Conservation (phyloP, 2,113 vertebrate genomes). For the Actenoides lindsayi region DNA sequence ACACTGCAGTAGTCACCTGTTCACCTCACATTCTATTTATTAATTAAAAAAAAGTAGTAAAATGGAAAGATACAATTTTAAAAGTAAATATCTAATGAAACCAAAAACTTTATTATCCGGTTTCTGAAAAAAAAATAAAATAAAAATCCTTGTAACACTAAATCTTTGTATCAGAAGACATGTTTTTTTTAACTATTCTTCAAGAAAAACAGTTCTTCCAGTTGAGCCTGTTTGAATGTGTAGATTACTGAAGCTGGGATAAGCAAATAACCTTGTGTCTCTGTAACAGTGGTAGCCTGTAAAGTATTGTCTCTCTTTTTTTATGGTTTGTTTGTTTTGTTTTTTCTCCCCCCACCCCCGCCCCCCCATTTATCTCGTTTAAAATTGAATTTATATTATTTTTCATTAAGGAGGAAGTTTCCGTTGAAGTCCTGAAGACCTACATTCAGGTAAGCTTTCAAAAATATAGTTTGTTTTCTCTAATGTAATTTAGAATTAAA, state of each 20-base stretch:
- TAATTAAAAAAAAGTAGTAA: background rate
- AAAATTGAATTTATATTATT: conserved; percentile 37
- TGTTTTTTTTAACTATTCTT: background rate
- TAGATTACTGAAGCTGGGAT: background rate
- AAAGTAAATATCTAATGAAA: background rate
- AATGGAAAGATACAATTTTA: background rate
- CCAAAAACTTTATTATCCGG: background rate
- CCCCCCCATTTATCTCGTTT: background rate
- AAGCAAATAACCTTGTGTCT: background rate
- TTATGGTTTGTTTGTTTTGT: background rate
- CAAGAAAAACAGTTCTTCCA: background rate
- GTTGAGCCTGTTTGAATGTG: background rate
- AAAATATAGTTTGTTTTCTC: background rate
- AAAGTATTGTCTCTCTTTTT: background rate
- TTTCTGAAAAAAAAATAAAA: background rate
- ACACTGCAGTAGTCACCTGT: background rate
- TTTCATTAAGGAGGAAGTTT: conserved; percentile 85
- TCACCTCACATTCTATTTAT: background rate
- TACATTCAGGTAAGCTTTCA: conserved; percentile 85
- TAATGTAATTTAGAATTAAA: background rate
- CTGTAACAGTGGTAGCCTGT: background rate
- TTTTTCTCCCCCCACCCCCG: background rate
- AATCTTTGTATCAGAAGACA: background rate
- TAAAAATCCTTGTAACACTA: background rate
- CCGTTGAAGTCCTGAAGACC: conserved; percentile 86